A percentile compares a stretch with the other conserved stretches of the same genome.
Conservation (phyloP, 2,113 vertebrate genomes). For the Mesembrinibis cayennensis region DNA sequence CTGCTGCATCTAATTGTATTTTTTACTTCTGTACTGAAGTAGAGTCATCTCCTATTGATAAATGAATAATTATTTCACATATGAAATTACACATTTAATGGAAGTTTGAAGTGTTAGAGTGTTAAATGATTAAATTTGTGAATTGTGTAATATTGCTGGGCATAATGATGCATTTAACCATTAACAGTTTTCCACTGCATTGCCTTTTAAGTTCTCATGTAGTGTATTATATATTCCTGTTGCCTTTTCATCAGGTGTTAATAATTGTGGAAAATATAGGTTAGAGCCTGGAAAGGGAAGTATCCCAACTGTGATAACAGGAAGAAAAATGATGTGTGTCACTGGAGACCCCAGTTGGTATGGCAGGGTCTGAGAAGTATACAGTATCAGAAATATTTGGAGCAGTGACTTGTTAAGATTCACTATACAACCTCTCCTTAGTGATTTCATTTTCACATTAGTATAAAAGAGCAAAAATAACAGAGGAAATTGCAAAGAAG, state of each 20-base stretch:
- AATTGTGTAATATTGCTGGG: constrained; percentile 33
- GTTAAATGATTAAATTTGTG: constrained; percentile 63
- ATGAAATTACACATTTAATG: constrained; percentile 51
- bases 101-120: constrained; percentile 40
- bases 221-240: neutral
- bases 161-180: constrained; percentile 46
- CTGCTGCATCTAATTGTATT: constrained; percentile 41
- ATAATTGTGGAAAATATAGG: neutral
- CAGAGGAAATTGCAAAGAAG: neutral
- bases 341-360: neutral
- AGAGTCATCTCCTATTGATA: constrained; percentile 45
- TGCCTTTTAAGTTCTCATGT: constrained; percentile 12
- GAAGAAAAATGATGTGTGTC: neutral
- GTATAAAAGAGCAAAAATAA: neutral
- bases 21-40: constrained; percentile 43
- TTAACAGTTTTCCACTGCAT: constrained; percentile 30
- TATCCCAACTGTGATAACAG: neutral
- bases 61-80: constrained; percentile 57
- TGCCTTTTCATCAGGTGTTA: constrained; percentile 3
- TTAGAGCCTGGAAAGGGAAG: neutral
- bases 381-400: neutral
- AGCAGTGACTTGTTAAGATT: neutral
- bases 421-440: neutral
- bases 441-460: neutral
- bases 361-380: neutral